Conservation (phyloP, 2,113 vertebrate genomes). For the Otocyon megalotis region DNA sequence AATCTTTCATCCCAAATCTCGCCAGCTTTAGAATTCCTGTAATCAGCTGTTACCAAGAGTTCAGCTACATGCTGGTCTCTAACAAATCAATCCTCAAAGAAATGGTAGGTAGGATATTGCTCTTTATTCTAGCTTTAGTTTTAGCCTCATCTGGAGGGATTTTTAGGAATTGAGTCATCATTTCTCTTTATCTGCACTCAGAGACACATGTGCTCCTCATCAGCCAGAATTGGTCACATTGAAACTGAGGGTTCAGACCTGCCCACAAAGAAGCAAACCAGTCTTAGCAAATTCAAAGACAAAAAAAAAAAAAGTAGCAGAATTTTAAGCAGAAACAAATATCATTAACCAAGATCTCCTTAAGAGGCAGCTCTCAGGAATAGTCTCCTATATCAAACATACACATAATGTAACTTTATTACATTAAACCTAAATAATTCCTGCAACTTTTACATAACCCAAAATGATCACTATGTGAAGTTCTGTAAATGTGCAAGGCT, state of each 20-base stretch:
- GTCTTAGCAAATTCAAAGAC: not conserved
- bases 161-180: constrained; percentile 45
- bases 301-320: not conserved
- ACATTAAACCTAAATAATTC: not conserved
- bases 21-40: constrained; percentile 31
- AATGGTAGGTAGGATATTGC: constrained; percentile 23
- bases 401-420: not conserved
- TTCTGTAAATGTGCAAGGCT: not conserved
- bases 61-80: not conserved
- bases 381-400: not conserved
- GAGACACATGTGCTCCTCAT: constrained; percentile 57
- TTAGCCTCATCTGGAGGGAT: constrained; percentile 12
- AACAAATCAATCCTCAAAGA: constrained; percentile 31
- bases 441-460: not conserved
- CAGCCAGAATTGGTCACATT: not conserved
- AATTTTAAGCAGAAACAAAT: not conserved
- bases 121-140: constrained; percentile 50
- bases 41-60: not conserved
- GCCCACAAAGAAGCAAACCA: not conserved
- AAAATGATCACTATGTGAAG: not conserved
- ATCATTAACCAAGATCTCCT: not conserved
- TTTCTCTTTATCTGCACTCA: constrained; percentile 4
- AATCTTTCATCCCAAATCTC: not conserved
- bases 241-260: not conserved
- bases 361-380: not conserved